A percentile compares a stretch with the other conserved stretches of the same genome.
phyloP scores from a whole-genome alignment of 2,888 invertebrate species.

The Chymomyza procnemis region DNA sequence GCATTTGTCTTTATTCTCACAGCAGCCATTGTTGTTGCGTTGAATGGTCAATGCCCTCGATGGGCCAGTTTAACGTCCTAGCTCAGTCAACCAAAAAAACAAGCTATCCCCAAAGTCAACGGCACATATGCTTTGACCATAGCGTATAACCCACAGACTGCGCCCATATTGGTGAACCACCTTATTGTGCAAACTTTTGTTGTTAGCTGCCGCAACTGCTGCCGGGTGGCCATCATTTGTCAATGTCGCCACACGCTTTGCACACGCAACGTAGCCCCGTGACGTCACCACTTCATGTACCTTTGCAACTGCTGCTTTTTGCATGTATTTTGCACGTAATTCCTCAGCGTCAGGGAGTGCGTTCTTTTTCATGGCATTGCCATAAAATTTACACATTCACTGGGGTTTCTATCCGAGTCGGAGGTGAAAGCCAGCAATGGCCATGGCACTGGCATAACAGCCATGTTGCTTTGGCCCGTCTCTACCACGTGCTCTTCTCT shows the following conservation, averaged over 20 bases:
- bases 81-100: background rate
- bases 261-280: slow-evolving; percentile 10
- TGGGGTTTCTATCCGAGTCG: slow-evolving; percentile 25
- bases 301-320: slow-evolving; percentile 21
- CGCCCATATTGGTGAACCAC: background rate
- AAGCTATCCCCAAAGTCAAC: background rate
- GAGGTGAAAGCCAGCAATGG: background rate
- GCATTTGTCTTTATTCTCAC: background rate
- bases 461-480: background rate
- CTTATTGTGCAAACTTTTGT: background rate
- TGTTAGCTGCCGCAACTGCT: background rate
- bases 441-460: background rate
- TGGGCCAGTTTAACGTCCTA: background rate
- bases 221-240: slow-evolving; percentile 60
- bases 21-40: background rate
- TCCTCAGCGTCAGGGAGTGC: slow-evolving; percentile 42
- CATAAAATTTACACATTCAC: slow-evolving; percentile 32
- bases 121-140: background rate
- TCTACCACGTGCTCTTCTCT: background rate
- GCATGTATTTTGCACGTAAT: slow-evolving; percentile 64
- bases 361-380: slow-evolving; percentile 32
- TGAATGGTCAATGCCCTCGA: background rate
- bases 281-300: background rate
- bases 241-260: slow-evolving; percentile 58
- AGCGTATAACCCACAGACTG: background rate